Evolutionary conservation across 2,797 vertebrate genomes (phyloP).

Genomic region (Galago senegalensis): DNA sequence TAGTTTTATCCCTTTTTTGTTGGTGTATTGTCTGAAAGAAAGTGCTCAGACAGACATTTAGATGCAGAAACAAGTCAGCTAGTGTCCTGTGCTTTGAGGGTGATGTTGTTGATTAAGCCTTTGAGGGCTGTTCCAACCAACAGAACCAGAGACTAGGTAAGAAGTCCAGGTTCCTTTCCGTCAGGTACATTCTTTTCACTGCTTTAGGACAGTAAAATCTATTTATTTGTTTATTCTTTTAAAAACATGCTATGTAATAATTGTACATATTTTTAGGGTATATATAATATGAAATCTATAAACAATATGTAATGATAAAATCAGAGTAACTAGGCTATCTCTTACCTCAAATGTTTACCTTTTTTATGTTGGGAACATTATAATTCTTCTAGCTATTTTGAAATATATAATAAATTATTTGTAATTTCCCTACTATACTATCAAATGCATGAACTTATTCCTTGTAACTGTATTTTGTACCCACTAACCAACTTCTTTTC

Average conservation of each 20-base stretch:
- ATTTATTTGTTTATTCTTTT: not conserved
- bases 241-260: not conserved
- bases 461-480: not conserved
- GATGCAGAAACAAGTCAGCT: conserved; percentile 59
- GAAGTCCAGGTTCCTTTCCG: not conserved
- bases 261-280: not conserved
- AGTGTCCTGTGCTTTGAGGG: not conserved
- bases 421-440: not conserved
- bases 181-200: not conserved
- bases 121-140: not conserved
- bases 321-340: not conserved
- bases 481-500: not conserved
- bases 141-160: not conserved
- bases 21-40: conserved; percentile 49
- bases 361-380: not conserved
- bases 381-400: not conserved
- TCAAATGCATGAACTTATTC: not conserved
- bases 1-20: conserved; percentile 71
- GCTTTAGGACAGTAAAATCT: not conserved
- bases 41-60: conserved; percentile 58
- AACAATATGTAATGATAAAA: not conserved
- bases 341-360: not conserved
- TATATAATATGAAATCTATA: not conserved
- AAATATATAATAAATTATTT: not conserved
- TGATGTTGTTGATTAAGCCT: conserved; percentile 47